These are phyloP conservation scores for Conops quadrifasciatus DNA, from an alignment of 2,888 invertebrate species.

Conservation along the genomic window DNA sequence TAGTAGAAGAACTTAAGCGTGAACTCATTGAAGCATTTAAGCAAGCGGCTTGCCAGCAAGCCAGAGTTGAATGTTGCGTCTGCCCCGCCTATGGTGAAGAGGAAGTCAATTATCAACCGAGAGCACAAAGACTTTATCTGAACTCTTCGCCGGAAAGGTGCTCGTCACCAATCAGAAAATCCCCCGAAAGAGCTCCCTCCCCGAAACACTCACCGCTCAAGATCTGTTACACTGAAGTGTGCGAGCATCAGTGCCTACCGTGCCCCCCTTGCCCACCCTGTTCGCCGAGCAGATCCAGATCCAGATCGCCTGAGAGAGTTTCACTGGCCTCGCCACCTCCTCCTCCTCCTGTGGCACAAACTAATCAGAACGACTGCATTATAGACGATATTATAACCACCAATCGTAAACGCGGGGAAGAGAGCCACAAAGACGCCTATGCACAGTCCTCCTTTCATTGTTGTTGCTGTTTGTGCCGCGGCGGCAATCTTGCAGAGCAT, in stretches of 20 bases:
- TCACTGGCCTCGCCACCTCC: not conserved
- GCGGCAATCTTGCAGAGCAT: not conserved
- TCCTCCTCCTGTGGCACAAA: not conserved
- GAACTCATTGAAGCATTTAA: constrained; percentile 20
- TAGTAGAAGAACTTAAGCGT: constrained; percentile 14
- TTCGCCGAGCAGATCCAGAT: not conserved
- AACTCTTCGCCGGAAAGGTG: not conserved
- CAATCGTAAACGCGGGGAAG: not conserved
- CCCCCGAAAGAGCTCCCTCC: not conserved
- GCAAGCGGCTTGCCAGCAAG: not conserved
- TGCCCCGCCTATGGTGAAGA: not conserved
- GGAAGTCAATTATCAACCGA: not conserved
- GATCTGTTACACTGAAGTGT: not conserved
- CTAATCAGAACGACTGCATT: constrained; percentile 9
- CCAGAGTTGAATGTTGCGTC: not conserved
- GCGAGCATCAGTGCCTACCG: not conserved
- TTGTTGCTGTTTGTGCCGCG: constrained; percentile 17
- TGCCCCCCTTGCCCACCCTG: not conserved
- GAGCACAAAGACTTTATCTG: not conserved
- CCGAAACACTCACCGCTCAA: not conserved
- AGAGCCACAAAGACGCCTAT: not conserved
- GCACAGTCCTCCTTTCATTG: constrained; percentile 13
- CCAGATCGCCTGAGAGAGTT: not conserved
- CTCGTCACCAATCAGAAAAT: not conserved
- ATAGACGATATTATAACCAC: constrained; percentile 18